Base-by-base conservation (phyloP, 2,113 vertebrate genomes). In the Brachypteracias leptosomus region DNA sequence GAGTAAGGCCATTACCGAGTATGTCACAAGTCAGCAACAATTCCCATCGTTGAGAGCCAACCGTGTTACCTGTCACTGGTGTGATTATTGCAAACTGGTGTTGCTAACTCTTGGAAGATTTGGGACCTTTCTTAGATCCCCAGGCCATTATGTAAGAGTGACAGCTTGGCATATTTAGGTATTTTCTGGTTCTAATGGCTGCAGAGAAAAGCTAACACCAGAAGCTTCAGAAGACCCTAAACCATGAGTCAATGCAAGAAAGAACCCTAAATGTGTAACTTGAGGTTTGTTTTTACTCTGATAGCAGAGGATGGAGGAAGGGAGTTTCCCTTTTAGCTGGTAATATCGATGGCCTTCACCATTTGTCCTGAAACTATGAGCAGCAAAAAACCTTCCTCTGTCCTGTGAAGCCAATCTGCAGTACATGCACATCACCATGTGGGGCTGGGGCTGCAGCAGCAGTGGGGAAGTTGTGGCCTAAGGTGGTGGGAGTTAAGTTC, bases 361-460 rank as follows among this genome's bases (percentile, higher is more conserved):
- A 3, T 76, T 66, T 70, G 22, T 67, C 29, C 47, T 87, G 63
- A 33, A 71, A 42, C 22, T 15, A 17, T 4, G 38, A 63, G 42
- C 17, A 85, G n/a, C 8, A 44, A 70, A 78, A 35, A 86, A 28
- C 6, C 13, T 24, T 57, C 7, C 40, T 75, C 33, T 35, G 4
- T 33, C 47, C 42, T 9, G 5, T 29, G 40, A 62, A 85, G 22
- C 7, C 6, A 7, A 29, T 4, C 15, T 54, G 55, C 67, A 33
- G 28, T 55, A 10, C 1, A 0, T 22, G 10, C 4, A 2, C 11
- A 9, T 26, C 36, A 4, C 12, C 2, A 2, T 47, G 26, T 6
- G 11, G 49, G 42, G 11, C 49, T 31, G 42, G 71, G 54, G 67
- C 59, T 83, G 72, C 33, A 80, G n/a, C 44, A 75, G 74, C n/a